Evolutionary conservation across 2,888 invertebrate genomes (phyloP).

Genomic region (Panorpa germanica): DNA sequence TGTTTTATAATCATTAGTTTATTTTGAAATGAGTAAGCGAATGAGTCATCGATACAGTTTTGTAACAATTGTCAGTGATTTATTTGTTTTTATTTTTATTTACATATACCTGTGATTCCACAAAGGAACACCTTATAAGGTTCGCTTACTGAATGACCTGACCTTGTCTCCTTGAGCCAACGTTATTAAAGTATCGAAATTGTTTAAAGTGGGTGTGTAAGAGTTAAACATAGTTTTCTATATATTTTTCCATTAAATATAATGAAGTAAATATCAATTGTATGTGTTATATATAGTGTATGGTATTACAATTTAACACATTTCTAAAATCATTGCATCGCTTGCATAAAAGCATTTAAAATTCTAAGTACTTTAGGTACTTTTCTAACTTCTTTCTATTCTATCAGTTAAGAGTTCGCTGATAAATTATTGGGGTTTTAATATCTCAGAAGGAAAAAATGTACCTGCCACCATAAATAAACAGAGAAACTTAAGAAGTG

Average conservation of each 20-base stretch:
- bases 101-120: no score
- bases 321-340: background rate
- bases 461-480: background rate
- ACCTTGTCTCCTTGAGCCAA: no score
- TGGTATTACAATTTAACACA: background rate
- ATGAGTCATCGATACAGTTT: no score
- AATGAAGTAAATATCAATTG: background rate
- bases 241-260: background rate
- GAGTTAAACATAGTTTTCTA: no score
- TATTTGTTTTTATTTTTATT: no score
- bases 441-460: conserved; percentile 1
- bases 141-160: conserved; percentile 55
- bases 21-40: no score
- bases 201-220: no score
- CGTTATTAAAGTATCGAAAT: no score
- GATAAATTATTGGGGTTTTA: background rate
- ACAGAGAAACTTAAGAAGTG: background rate
- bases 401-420: background rate
- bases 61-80: no score
- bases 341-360: background rate
- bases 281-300: background rate
- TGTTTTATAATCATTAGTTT: no score
- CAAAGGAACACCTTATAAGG: no score
- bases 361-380: background rate
- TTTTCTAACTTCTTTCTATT: background rate